These are phyloP conservation scores for Pogona vitticeps DNA, from an alignment of 2,113 vertebrate species.

Conservation along the genomic window DNA sequence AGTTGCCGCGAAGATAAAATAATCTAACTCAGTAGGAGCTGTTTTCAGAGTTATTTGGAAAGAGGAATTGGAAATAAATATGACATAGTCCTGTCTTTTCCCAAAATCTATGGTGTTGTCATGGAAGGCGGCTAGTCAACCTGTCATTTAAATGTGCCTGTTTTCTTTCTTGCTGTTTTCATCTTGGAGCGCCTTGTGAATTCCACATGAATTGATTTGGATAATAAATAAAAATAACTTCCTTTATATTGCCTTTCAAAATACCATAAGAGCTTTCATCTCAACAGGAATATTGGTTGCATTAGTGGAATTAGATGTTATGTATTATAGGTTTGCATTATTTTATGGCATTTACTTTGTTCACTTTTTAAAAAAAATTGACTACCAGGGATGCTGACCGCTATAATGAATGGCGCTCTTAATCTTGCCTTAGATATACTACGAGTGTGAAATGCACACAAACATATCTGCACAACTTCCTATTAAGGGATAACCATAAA, in stretches of 20 bases:
- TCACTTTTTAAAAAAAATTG: background rate
- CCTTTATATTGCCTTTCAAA: background rate
- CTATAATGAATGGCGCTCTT: background rate
- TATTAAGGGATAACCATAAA: background rate
- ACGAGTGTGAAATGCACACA: background rate
- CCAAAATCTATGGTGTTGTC: background rate
- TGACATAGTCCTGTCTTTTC: background rate
- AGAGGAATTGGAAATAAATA: background rate
- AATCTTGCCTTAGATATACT: background rate
- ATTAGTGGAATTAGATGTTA: background rate
- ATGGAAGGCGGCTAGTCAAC: background rate
- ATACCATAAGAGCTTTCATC: background rate
- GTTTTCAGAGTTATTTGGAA: background rate
- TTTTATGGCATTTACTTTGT: background rate
- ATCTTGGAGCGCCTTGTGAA: background rate
- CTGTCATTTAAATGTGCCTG: background rate
- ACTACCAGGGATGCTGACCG: background rate
- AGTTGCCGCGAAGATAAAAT: background rate
- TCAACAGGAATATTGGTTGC: background rate
- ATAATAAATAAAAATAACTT: background rate
- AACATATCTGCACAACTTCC: background rate
- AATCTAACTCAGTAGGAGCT: background rate
- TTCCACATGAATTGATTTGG: background rate
- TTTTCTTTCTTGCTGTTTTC: background rate
- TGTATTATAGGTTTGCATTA: background rate